Percentiles rank a stretch among this genome's conserved stretches.
Conservation (phyloP, 2,113 vertebrate genomes). For the Alectura lathami region DNA sequence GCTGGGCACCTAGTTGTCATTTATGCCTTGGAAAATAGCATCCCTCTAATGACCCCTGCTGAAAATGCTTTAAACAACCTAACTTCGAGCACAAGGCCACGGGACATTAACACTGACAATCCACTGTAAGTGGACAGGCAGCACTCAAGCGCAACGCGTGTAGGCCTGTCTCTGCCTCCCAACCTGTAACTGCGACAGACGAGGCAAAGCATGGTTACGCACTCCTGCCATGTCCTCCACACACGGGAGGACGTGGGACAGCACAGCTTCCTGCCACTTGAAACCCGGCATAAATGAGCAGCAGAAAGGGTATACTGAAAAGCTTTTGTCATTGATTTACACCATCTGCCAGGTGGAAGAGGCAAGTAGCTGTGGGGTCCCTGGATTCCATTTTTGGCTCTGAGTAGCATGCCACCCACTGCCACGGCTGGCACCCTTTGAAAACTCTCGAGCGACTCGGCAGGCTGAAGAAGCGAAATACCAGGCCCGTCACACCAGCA, state of each 20-base stretch:
- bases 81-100: neutral
- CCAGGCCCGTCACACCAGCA: fast-evolving
- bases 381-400: neutral
- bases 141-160: no score
- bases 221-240: fast-evolving
- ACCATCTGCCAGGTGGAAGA: neutral
- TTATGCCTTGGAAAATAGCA: neutral
- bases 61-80: neutral
- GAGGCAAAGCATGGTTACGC: neutral
- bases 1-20: neutral
- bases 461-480: neutral
- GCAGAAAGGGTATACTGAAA: no score
- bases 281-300: neutral
- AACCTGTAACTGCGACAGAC: neutral
- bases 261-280: neutral
- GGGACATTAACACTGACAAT: neutral
- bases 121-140: neutral
- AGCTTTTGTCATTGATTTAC: neutral
- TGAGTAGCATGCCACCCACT: fast-evolving
- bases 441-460: no score
- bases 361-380: fast-evolving
- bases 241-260: fast-evolving
- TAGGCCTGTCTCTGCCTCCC: neutral
- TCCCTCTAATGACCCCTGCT: fast-evolving
- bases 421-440: no score